Base-by-base conservation (phyloP, 2,797 vertebrate genomes). In the Lateolabrax maculatus region DNA sequence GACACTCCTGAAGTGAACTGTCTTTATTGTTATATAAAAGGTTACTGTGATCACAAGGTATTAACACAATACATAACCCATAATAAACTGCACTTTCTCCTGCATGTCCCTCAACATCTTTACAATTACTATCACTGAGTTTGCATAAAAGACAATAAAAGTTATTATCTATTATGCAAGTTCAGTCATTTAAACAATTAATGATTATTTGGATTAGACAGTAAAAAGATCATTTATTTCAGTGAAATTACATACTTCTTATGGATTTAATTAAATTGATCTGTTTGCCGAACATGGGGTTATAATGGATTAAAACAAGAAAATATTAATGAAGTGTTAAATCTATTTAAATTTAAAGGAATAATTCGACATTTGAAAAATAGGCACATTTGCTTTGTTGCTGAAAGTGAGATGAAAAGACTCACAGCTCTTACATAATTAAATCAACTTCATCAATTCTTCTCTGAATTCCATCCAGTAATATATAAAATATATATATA, bases 1-100 rank as follows among this genome's bases (percentile, higher is more conserved):
- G 44, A 61, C 62, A 31, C 53, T 71, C 51, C 75, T 68, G 12
- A 82, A 31, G 70, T 83, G 61, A 86, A 75, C 57, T 12, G 23
- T 56, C 37, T 66, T 76, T 85, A 72, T 83, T 86, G 77, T 67
- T 65, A 63, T 34, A 41, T 39, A 65, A 23, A 58, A 53, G 4
- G 27, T 48, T 53, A 34, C 12, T 49, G 41, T 44, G 37, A 83
- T 71, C 68, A 73, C 31, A 57, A 16, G 53, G 29, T 43, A 15
- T 71, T 46, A 44, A 12, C 2, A 9, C 27, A 36, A 11, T 71
- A 48, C 29, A 71, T 65, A 73, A 72, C 13, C 41, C 23, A 5
- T 57, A 16, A 51, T n/a, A 41, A 61, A 27, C 12, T 3, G 2
- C 21, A 37, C 3, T 44, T 34, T 48, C 8, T 51, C 55, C 34